A percentile compares a stretch with the other conserved stretches of the same genome.
phyloP scores from a whole-genome alignment of 2,888 invertebrate species.

The Sicus ferrugineus region DNA sequence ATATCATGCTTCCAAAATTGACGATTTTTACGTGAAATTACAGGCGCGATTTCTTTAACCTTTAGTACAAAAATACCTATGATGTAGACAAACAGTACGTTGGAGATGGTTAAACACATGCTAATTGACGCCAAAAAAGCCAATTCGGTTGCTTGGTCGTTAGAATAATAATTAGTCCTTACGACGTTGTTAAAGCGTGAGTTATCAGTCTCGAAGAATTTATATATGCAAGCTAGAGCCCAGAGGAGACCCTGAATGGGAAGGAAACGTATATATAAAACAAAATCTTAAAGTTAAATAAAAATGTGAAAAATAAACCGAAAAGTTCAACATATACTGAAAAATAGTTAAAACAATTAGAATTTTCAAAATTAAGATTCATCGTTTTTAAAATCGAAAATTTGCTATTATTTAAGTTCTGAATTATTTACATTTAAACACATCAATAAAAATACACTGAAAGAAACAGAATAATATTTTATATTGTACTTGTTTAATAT shows the following conservation, averaged over 20 bases:
- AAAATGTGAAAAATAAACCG: too few species aligned
- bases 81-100: constrained; percentile 76
- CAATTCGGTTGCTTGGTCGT: constrained; percentile 70
- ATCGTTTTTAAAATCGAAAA: too few species aligned
- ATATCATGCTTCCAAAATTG: constrained; percentile 74
- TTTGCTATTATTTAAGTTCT: too few species aligned
- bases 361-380: too few species aligned
- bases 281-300: background rate
- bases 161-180: constrained; percentile 68
- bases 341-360: too few species aligned
- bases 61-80: constrained; percentile 76
- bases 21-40: constrained; percentile 65
- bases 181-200: constrained; percentile 63
- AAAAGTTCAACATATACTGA: too few species aligned
- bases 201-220: constrained; percentile 65
- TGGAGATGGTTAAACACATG: constrained; percentile 75
- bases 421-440: too few species aligned
- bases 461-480: too few species aligned
- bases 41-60: constrained; percentile 72
- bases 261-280: background rate
- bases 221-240: constrained; percentile 70
- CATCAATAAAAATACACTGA: too few species aligned
- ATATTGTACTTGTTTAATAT: too few species aligned
- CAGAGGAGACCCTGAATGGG: constrained; percentile 70
- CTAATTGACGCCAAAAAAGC: constrained; percentile 74